These are phyloP conservation scores for Psammodynastes pulverulentus DNA, from an alignment of 2,113 vertebrate species.

Conservation along the genomic window DNA sequence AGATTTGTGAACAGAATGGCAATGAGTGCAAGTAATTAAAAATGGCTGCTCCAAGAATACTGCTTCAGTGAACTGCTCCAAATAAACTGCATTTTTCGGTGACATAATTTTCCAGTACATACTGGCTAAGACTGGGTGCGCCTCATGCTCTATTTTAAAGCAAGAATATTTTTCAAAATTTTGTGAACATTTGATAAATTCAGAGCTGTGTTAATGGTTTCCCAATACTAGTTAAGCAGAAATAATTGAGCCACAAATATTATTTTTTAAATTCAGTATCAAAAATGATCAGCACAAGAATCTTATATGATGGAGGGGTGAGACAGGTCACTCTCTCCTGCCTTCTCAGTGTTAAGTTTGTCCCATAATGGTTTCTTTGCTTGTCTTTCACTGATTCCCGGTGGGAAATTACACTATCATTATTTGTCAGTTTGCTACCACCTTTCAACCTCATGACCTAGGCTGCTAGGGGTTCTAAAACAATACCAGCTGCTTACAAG, in stretches of 20 bases:
- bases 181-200: not conserved
- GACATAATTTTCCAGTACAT: slow-evolving; percentile 5
- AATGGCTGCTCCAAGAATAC: slow-evolving; percentile 60
- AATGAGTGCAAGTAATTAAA: slow-evolving; percentile 73
- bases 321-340: not conserved
- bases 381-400: not conserved
- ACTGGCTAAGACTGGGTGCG: not conserved
- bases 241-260: not conserved
- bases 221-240: not conserved
- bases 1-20: slow-evolving; percentile 54
- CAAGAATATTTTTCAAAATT: slow-evolving; percentile 4
- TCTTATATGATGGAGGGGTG: not conserved
- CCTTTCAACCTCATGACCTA: not conserved
- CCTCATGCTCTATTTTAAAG: not conserved
- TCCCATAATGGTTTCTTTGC: not conserved
- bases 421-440: not conserved
- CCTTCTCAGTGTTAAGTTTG: not conserved
- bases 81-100: slow-evolving; percentile 41
- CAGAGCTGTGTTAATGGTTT: not conserved
- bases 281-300: not conserved
- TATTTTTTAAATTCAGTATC: not conserved
- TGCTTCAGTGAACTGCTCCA: slow-evolving; percentile 62
- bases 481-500: not conserved
- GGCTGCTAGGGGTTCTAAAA: not conserved
- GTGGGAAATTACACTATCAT: not conserved